A percentile compares a stretch with the other conserved stretches of the same genome.
phyloP scores from a whole-genome alignment of 2,797 vertebrate species.

The Micrastur ruficollis region DNA sequence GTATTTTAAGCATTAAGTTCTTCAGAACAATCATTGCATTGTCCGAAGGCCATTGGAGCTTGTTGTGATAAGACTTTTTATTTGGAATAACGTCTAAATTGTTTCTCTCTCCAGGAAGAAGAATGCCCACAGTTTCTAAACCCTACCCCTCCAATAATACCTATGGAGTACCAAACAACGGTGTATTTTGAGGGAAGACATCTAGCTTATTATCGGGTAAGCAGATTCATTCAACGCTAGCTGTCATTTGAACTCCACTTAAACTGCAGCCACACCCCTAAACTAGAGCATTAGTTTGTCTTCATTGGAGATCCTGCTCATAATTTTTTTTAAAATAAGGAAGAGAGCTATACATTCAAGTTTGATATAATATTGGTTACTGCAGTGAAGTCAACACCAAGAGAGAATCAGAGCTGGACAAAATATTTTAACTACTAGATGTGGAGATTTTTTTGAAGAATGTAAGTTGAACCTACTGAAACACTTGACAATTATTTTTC shows the following conservation, averaged over 20 bases:
- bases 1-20: slow-evolving; percentile 59
- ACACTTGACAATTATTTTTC: neutral
- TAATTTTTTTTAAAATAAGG: neutral
- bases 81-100: slow-evolving; percentile 33
- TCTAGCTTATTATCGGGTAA: slow-evolving; percentile 70
- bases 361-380: neutral
- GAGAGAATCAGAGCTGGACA: neutral
- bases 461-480: neutral
- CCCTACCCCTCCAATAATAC: slow-evolving; percentile 73
- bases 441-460: neutral
- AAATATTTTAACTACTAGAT: neutral
- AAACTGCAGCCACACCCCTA: neutral
- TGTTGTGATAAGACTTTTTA: slow-evolving; percentile 31
- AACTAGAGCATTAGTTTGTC: neutral
- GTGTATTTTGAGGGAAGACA: slow-evolving; percentile 77
- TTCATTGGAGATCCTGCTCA: neutral
- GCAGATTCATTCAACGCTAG: slow-evolving; percentile 1
- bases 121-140: slow-evolving; percentile 78
- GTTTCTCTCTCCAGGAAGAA: slow-evolving; percentile 66
- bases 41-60: slow-evolving; percentile 18
- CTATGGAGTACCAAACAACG: slow-evolving; percentile 70
- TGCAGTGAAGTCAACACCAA: neutral
- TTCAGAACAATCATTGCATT: slow-evolving; percentile 54
- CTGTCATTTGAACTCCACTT: neutral
- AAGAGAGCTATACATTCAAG: neutral